Conservation (phyloP, 64 coral and sea anemone genomes). For the Montipora cactus region DNA sequence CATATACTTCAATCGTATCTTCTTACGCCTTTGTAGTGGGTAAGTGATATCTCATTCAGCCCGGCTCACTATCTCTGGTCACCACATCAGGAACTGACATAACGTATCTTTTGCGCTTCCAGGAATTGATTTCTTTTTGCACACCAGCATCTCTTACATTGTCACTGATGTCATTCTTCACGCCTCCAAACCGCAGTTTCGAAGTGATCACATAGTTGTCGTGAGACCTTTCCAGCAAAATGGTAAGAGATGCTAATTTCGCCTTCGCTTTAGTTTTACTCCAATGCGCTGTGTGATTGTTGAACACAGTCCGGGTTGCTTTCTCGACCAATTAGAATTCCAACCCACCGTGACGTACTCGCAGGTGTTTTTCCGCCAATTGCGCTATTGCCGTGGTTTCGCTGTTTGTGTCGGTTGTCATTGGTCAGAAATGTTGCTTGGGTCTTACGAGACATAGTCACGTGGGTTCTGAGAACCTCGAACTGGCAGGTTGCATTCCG, state of each 20-base stretch:
- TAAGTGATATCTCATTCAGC: neutral
- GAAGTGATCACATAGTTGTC: conserved; percentile 24
- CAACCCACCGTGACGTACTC: too few relatives aligned
- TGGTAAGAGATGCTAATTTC: conserved; percentile 25
- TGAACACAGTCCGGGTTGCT: neutral
- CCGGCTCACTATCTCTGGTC: neutral
- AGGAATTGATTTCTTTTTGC: conserved; percentile 72
- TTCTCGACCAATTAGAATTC: neutral
- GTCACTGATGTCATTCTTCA: conserved; percentile 62
- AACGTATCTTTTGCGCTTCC: neutral
- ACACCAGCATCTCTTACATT: conserved; percentile 65
- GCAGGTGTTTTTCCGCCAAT: too few relatives aligned
- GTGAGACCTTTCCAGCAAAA: conserved; percentile 63
- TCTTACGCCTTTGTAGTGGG: conserved; percentile 80
- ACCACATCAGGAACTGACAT: neutral
- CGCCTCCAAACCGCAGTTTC: conserved; percentile 61
- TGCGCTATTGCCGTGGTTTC: too few relatives aligned
- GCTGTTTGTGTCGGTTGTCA: neutral
- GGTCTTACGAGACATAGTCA: too few relatives aligned
- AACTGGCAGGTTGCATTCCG: too few relatives aligned
- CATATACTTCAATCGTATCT: conserved; percentile 83
- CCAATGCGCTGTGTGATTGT: neutral
- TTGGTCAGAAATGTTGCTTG: neutral
- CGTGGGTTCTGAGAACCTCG: too few relatives aligned
- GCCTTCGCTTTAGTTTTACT: neutral